Evolutionary conservation across 2,888 invertebrate genomes (phyloP), one percentile per base, ranked within the genome.

Genomic region (Osmoderma eremita): DNA sequence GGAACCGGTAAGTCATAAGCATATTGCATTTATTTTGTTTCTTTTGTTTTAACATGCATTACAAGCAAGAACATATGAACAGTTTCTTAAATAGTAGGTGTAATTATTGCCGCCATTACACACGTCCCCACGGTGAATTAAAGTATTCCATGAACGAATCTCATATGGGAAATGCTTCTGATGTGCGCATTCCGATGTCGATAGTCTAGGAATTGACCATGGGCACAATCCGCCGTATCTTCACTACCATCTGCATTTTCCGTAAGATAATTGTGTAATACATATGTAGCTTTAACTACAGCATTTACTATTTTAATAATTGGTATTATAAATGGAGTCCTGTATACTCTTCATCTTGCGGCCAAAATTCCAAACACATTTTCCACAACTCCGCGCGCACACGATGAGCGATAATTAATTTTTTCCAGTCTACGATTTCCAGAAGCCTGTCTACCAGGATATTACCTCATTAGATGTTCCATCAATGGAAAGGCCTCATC

Each of bases 331-430:
- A 69, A 63, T 12, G 22, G n/a, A 13, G 48, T 63, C 39, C 36
- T n/a, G 45, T 65, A 70, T 45, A 68, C 48, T 65, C 67, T 39
- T 42, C 65, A 68, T 10, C 62, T 18, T 50, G 53, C 30, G 15
- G 54, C 22, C 18, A 70, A 48, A 41, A 67, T 68, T 10, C 67
- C 68, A 58, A 68, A 70, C n/a, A 63, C 61, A 50, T 56, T 54
- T 61, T 68, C 70, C 18, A 70, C 68, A n/a, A 50, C 49, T 42
- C 63, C 36, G 17, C 70, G 30, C 36, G 62, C 65, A 22, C 50
- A 36, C 18, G 67, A 63, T 36, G 68, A 48, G 10, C 67, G 41
- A 61, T 70, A 70, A 67, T 69, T 69, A 56, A 56, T 65, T 38
- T 38, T 41, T 53, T 67, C 64, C 38, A 69, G 53, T 49, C 12